Base-by-base conservation (phyloP, 2,888 invertebrate genomes). In the Meteorus colon region DNA sequence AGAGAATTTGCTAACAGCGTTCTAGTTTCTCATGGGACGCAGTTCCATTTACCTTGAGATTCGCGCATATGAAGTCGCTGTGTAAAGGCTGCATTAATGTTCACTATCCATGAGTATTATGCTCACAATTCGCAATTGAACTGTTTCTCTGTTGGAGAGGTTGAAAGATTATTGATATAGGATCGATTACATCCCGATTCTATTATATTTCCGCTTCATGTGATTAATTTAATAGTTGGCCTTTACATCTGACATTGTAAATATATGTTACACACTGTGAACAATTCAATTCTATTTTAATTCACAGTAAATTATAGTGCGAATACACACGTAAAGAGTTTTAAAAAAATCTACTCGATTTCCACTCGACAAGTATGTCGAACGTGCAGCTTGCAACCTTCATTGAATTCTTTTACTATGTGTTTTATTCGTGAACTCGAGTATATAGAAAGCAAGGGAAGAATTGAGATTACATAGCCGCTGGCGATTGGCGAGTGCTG, bases 41-140 rank as follows among this genome's bases (percentile, higher is more conserved):
- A 62, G 45, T 65, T 77, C 63, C 63, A 75, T 75, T 59, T 69
- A 63, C 55, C 62, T 73, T 74, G 71, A 72, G 74, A 77, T 77
- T 65, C 48, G 68, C 67, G 19, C 59, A 37, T 77, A 65, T 77
- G 75, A 77, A 73, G 45, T 41, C 55, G 72, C 75, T 77, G 68
- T 75, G 72, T 63, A 75, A 67, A 19, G 16, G 27, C 12, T 1
- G 27, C 16, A 27, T 62, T 3, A 12, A 27, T 62, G 10, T 62
- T 31, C 16, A 2, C 19, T 27, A 27, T 29, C 27, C 3, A 29
- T 62, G 55, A 62, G 31, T 16, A 14, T 62, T n/a, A n/a, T 62
- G 12, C 19, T 27, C 60, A 27, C 27, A 27, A 16, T n/a, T n/a
- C 48, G 4, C 16, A 67, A 62, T 14, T 19, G 34, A 27, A 24